A percentile compares a stretch with the other conserved stretches of the same genome.
Conservation (phyloP, 1,140 invertebrate species). For the Hormaphis cornu region DNA sequence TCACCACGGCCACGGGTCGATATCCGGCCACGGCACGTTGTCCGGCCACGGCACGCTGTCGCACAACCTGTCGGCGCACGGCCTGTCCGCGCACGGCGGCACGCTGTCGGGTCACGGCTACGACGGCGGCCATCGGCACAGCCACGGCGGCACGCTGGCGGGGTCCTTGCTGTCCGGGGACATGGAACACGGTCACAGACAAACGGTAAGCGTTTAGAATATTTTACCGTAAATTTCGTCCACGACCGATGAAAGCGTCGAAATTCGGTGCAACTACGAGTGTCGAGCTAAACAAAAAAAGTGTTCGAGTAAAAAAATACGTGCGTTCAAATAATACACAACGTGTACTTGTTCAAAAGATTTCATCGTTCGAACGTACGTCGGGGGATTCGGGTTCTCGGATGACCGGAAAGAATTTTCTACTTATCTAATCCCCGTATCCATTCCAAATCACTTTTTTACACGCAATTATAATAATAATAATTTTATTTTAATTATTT, state of each 20-base stretch:
- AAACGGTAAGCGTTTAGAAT: constrained; percentile 41
- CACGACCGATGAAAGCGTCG: background rate
- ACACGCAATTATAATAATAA: no score
- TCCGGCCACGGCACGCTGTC: background rate
- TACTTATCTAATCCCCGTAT: no score
- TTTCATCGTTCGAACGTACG: no score
- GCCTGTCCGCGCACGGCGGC: background rate
- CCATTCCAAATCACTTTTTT: no score
- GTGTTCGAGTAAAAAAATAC: no score
- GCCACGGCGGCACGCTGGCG: background rate
- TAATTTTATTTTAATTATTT: no score
- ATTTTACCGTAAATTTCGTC: no score
- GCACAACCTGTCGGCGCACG: background rate
- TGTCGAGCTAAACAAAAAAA: background rate
- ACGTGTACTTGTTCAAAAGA: no score
- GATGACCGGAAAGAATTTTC: no score
- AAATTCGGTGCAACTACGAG: background rate
- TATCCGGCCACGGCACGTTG: background rate
- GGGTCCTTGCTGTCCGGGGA: background rate
- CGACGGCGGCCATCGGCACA: constrained; percentile 4
- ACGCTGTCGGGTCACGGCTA: background rate
- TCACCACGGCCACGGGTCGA: background rate
- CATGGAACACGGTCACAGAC: constrained; percentile 38
- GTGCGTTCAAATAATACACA: no score
- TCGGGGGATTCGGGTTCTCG: no score